Evolutionary conservation across 2,888 invertebrate species (phyloP).

Genomic region (Venustoraphidia nigricollis): DNA sequence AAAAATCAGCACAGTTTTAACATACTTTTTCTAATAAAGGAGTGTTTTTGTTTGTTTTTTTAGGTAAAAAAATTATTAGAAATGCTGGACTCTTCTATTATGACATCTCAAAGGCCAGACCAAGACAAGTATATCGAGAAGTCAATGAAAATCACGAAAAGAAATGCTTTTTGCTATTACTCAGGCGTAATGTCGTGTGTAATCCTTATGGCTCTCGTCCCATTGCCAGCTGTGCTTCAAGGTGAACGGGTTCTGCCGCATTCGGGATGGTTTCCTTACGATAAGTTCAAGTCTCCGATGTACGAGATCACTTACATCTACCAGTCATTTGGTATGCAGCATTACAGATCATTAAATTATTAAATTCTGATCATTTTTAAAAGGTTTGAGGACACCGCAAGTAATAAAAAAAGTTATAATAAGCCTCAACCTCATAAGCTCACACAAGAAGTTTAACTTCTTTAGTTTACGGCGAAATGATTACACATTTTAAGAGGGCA

Average conservation of each 20-base stretch:
- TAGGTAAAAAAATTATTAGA: conserved; percentile 1
- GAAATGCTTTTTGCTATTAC: conserved; percentile 1
- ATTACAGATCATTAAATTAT: too few relatives aligned
- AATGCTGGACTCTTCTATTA: not conserved
- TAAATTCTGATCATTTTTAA: too few relatives aligned
- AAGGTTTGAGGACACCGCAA: too few relatives aligned
- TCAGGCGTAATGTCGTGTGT: not conserved
- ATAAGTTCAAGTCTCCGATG: conserved; percentile 20
- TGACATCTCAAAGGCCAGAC: conserved; percentile 3
- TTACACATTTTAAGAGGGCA: too few relatives aligned
- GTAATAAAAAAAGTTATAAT: too few relatives aligned
- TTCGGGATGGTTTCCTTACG: conserved; percentile 27
- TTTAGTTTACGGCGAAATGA: too few relatives aligned
- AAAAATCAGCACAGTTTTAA: too few relatives aligned
- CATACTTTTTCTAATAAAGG: too few relatives aligned
- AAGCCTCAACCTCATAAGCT: too few relatives aligned
- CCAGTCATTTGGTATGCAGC: not conserved
- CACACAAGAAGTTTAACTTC: too few relatives aligned
- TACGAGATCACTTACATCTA: conserved; percentile 1
- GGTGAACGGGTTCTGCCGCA: conserved; percentile 8
- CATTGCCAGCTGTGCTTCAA: conserved; percentile 11
- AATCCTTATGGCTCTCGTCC: conserved; percentile 4
- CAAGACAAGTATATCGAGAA: conserved; percentile 5
- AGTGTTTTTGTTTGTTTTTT: too few relatives aligned
- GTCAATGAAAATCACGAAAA: conserved; percentile 3